Evolutionary conservation across 2,888 invertebrate genomes (phyloP), one percentile per base, ranked within the genome.

Genomic region (Mesodorylaimus sp.): DNA sequence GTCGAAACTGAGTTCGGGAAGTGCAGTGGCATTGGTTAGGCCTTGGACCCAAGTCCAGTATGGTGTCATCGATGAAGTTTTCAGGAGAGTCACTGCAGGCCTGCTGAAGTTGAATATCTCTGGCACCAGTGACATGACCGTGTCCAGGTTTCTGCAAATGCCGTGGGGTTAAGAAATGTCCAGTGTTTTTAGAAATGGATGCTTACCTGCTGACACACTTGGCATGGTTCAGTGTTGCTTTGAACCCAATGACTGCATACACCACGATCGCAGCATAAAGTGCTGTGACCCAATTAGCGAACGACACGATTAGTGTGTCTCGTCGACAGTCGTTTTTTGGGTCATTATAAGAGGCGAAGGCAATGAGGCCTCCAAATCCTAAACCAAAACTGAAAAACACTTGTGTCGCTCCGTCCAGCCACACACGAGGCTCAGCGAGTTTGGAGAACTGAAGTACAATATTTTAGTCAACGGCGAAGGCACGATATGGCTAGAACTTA

Each of bases 331-430:
- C 84, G 73, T 88, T 88, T 68, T 85, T 81, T 1, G 83, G 84
- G 0, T 84, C 80, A 68, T 88, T 88, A 73, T 88, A 88, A 57
- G 85, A 85, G 48, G 87, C 87, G 68, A 88, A 88, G 1, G 87
- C 86, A 60, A 89, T 87, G 51, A 89, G 74, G 0, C 87, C 87
- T 1, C 88, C 88, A 68, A 88, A 88, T 3, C 87, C 88, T 51
- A 88, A 72, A 1, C 87, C 87, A 66, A 85, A 83, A 1, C 86
- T 87, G 70, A 87, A 89, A 73, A 88, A 88, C 1, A 88, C 88
- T 73, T 89, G 88, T 0, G 87, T 88, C 1, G 88, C 88, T 2
- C 88, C 88, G 66, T 88, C 87, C 60, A 88, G 70, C 88, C 88
- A 89, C 1, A 87, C 86, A 2, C 79, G 82, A 0, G 87, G 84